phyloP scores from a whole-genome alignment of 2,113 vertebrate genomes.

The Oryzias melastigma region DNA sequence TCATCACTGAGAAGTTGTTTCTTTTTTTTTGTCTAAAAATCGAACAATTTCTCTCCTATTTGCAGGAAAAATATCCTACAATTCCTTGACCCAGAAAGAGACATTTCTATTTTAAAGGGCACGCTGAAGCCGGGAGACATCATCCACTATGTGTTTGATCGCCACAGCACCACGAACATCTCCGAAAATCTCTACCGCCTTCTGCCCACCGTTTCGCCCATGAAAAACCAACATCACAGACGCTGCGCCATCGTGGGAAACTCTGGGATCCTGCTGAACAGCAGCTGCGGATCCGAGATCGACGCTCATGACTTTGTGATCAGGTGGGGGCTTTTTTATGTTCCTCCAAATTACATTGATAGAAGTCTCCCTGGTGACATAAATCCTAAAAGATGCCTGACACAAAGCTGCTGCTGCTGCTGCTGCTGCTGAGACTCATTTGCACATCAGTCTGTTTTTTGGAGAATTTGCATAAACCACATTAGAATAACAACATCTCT shows the following conservation, averaged over 20 bases:
- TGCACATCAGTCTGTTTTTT: slow-evolving; percentile 25
- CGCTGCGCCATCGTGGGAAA: slow-evolving; percentile 94
- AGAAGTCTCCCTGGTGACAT: slow-evolving; percentile 8
- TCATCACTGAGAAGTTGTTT: background rate
- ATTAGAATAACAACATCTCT: slow-evolving; percentile 1
- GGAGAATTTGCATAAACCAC: slow-evolving; percentile 30
- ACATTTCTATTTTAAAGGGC: slow-evolving; percentile 94
- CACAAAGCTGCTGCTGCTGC: slow-evolving; percentile 10
- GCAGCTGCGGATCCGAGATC: slow-evolving; percentile 90
- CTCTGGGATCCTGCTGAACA: slow-evolving; percentile 92
- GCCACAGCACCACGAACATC: slow-evolving; percentile 94
- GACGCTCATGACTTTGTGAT: slow-evolving; percentile 92
- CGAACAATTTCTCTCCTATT: background rate
- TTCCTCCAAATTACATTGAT: background rate
- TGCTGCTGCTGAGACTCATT: slow-evolving; percentile 15
- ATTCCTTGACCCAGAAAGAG: slow-evolving; percentile 93
- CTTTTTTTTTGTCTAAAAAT: background rate
- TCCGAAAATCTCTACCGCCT: slow-evolving; percentile 92
- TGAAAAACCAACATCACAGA: slow-evolving; percentile 89
- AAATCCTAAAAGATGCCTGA: slow-evolving; percentile 2
- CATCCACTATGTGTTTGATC: slow-evolving; percentile 94
- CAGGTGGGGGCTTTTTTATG: slow-evolving; percentile 74
- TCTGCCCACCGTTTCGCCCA: slow-evolving; percentile 86
- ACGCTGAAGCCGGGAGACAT: slow-evolving; percentile 90
- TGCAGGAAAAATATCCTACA: slow-evolving; percentile 89